Conservation (phyloP, 2,888 invertebrate species). For the Lithophane semibrunnea region DNA sequence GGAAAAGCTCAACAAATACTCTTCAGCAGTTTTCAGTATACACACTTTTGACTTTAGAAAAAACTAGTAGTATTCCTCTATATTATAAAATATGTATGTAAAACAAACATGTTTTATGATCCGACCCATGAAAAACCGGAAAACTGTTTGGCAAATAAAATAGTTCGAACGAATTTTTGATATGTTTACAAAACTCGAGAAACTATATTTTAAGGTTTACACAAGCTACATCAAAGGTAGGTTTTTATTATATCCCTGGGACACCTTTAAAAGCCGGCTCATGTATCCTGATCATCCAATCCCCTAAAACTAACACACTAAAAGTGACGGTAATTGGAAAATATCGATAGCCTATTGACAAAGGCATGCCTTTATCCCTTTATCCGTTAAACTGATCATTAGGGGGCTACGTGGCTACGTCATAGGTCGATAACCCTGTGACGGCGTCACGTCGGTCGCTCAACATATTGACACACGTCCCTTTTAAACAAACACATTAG, state of each 20-base stretch:
- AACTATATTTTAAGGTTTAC: conserved; percentile 3
- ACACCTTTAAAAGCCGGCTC: conserved; percentile 49
- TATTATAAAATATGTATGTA: not conserved
- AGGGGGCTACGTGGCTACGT: conserved; percentile 48
- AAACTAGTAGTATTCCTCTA: not conserved
- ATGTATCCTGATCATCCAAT: conserved; percentile 40
- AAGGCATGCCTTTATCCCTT: conserved; percentile 67
- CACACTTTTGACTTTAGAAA: not conserved
- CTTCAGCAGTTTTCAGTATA: not conserved
- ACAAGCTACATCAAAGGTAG: not conserved
- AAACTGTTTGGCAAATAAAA: conserved; percentile 33
- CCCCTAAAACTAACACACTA: conserved; percentile 53
- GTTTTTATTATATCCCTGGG: conserved; percentile 36
- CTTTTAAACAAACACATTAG: conserved; percentile 71
- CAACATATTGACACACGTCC: conserved; percentile 76
- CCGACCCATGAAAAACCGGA: conserved; percentile 26
- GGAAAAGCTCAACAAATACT: not conserved
- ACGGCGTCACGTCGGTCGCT: conserved; percentile 64
- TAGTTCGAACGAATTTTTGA: conserved; percentile 3
- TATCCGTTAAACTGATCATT: conserved; percentile 69
- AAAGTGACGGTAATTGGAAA: conserved; percentile 67
- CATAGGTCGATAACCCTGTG: conserved; percentile 63
- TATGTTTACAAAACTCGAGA: not conserved
- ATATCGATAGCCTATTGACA: conserved; percentile 72
- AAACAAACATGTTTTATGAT: conserved; percentile 23